phyloP scores from a whole-genome alignment of 2,888 invertebrate genomes.

The Cosmia pyralina region DNA sequence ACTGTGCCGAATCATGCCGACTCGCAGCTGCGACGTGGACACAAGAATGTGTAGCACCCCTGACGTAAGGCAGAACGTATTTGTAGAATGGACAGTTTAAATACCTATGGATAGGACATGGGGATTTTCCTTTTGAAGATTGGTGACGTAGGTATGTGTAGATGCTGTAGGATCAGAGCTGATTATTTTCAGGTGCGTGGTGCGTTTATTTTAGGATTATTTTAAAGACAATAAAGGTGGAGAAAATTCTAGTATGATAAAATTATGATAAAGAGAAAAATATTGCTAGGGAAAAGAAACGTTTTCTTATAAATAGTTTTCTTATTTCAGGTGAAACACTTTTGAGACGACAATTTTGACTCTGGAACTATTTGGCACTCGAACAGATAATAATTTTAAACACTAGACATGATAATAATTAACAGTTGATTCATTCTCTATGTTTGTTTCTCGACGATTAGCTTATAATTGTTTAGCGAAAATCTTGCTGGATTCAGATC shows the following conservation, averaged over 20 bases:
- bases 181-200: not conserved
- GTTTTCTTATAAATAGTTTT: too few relatives aligned
- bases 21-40: too few relatives aligned
- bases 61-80: conserved; percentile 29
- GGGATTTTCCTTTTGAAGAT: conserved; percentile 21
- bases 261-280: too few relatives aligned
- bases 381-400: conserved; percentile 2
- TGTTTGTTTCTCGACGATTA: conserved; percentile 21
- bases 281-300: not conserved
- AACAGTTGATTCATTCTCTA: conserved; percentile 25
- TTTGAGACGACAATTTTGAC: not conserved
- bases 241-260: not conserved
- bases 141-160: conserved; percentile 8
- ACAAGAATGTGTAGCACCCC: not conserved
- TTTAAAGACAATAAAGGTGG: not conserved
- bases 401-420: conserved; percentile 16
- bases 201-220: not conserved
- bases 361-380: conserved; percentile 25
- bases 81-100: conserved; percentile 48
- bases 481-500: too few relatives aligned
- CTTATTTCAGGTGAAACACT: not conserved
- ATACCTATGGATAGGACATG: conserved; percentile 17
- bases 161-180: not conserved
- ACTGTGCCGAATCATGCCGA: not conserved
- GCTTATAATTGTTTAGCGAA: not conserved